A percentile compares a stretch with the other conserved stretches of the same genome.
These are phyloP conservation scores for Apostichopus californicus DNA, from an alignment of 35 echinoderm and acorn worm species.

Conservation along the genomic window DNA sequence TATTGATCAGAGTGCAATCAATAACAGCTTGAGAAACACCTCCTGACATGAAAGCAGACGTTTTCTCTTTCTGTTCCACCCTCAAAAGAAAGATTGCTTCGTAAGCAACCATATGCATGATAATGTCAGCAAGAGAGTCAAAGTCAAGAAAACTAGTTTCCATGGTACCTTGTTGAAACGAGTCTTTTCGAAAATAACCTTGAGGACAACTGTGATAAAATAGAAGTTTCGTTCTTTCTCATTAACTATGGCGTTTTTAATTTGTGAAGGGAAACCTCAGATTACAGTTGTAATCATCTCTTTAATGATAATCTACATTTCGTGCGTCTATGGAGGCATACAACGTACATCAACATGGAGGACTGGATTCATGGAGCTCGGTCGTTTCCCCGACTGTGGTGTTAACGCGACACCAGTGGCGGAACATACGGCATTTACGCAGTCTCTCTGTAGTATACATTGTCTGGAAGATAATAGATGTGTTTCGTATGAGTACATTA, in stretches of 20 bases:
- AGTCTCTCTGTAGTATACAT: conserved; percentile 51
- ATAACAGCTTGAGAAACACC: not conserved
- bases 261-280: too few relatives aligned
- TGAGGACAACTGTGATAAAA: too few relatives aligned
- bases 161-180: too few relatives aligned
- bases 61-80: too few relatives aligned
- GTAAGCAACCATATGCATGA: too few relatives aligned
- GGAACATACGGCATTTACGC: conserved; percentile 33
- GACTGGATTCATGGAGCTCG: conserved; percentile 69
- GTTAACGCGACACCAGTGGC: conserved; percentile 36
- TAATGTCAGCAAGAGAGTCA: too few relatives aligned
- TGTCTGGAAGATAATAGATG: conserved; percentile 66
- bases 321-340: conserved; percentile 8
- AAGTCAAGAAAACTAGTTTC: too few relatives aligned
- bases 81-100: too few relatives aligned
- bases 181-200: too few relatives aligned
- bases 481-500: conserved; percentile 62
- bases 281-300: not conserved
- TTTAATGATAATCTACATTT: not conserved
- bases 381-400: conserved; percentile 74
- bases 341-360: not conserved
- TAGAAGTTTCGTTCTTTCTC: too few relatives aligned
- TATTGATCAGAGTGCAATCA: not conserved
- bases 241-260: too few relatives aligned
- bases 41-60: too few relatives aligned